Conservation (phyloP, 2,113 vertebrate genomes). For the Sakesphorus luctuosus region DNA sequence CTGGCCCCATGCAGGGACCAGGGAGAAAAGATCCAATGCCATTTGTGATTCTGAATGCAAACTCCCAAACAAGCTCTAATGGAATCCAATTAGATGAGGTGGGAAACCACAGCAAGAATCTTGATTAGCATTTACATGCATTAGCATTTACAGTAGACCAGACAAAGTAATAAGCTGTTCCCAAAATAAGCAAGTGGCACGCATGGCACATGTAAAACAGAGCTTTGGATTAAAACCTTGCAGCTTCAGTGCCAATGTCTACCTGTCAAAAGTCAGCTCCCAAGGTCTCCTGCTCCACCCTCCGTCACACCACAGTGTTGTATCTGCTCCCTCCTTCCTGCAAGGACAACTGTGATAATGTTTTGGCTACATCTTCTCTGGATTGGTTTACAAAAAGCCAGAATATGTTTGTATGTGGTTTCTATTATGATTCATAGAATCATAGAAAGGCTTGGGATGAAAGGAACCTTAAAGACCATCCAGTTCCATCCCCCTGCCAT, state of each 20-base stretch:
- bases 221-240: not conserved
- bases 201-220: not conserved
- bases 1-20: not conserved
- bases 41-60: not conserved
- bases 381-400: accelerated
- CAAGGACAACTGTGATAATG: not conserved
- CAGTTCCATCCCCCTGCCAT: accelerated
- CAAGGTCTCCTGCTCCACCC: not conserved
- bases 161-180: conserved; percentile 31
- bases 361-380: accelerated
- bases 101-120: not conserved
- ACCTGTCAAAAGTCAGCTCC: not conserved
- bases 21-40: not conserved
- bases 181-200: not conserved
- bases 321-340: not conserved
- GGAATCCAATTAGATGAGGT: conserved; percentile 33
- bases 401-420: not conserved
- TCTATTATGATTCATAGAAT: not conserved
- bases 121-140: conserved; percentile 42
- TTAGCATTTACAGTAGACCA: conserved; percentile 59
- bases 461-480: not conserved
- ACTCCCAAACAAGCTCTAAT: conserved; percentile 9
- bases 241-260: not conserved
- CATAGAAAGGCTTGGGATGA: not conserved
- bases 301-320: accelerated